Conservation (phyloP, 2,113 vertebrate species). For the Acrocephalus arundinaceus region DNA sequence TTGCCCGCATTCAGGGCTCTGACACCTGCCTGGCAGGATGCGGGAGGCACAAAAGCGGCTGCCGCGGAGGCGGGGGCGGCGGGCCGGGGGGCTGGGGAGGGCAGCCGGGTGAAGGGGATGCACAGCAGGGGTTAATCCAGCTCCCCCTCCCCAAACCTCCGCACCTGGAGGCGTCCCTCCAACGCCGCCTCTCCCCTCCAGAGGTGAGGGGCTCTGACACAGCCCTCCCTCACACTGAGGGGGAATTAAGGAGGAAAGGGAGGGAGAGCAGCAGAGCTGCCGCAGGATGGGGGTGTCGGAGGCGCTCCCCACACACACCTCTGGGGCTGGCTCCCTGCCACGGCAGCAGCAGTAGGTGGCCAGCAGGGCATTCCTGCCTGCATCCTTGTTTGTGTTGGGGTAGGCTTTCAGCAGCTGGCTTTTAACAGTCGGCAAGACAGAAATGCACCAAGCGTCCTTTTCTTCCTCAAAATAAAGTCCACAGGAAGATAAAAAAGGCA, state of each 20-base stretch:
- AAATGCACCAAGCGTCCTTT: background rate
- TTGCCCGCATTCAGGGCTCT: constrained; percentile 88
- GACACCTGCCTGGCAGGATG: constrained; percentile 96
- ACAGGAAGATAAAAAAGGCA: background rate
- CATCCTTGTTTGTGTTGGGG: background rate
- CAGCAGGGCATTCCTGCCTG: background rate
- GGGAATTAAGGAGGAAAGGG: background rate
- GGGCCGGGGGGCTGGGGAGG: constrained; percentile 42
- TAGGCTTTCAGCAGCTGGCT: background rate
- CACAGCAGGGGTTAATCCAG: constrained; percentile 94
- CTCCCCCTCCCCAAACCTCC: constrained; percentile 76
- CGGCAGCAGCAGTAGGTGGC: background rate
- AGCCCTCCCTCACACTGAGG: fast-evolving
- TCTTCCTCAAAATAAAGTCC: background rate
- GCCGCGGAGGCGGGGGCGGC: constrained; percentile 77
- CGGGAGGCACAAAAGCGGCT: constrained; percentile 88
- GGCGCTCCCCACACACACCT: background rate
- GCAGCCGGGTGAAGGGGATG: constrained; percentile 63
- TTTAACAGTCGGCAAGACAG: background rate
- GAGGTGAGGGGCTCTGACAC: background rate
- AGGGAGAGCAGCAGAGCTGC: background rate
- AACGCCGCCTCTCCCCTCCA: constrained; percentile 15
- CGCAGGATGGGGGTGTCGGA: background rate
- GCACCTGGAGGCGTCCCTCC: constrained; percentile 82
- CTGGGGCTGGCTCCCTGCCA: background rate